Evolutionary conservation across 2,888 invertebrate species (phyloP).

Genomic region (Spodoptera littoralis): DNA sequence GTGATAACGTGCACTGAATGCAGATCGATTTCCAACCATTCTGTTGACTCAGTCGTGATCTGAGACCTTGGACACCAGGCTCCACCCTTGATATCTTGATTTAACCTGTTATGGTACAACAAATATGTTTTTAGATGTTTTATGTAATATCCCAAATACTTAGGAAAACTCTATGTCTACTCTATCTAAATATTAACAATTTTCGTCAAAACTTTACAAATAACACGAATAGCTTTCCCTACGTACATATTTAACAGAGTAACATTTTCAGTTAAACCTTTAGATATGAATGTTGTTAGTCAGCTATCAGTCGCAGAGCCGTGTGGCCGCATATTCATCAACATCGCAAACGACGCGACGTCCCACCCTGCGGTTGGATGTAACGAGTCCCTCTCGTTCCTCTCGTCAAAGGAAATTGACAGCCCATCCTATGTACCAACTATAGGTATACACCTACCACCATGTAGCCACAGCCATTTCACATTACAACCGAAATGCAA

Average conservation of each 20-base stretch:
- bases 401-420: slow-evolving; percentile 46
- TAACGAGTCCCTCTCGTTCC: slow-evolving; percentile 34
- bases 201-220: not conserved
- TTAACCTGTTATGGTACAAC: slow-evolving; percentile 89
- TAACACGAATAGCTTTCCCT: slow-evolving; percentile 2
- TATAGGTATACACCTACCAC: slow-evolving; percentile 14
- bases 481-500: slow-evolving; percentile 26
- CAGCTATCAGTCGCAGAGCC: slow-evolving; percentile 39
- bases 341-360: slow-evolving; percentile 30
- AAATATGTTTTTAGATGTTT: not conserved
- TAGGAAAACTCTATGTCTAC: no score
- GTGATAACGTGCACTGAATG: slow-evolving; percentile 94
- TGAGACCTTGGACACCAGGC: slow-evolving; percentile 97
- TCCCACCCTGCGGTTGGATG: slow-evolving; percentile 18
- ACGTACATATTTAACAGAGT: slow-evolving; percentile 17
- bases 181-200: no score
- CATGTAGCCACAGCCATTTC: slow-evolving; percentile 28
- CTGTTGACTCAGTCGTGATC: slow-evolving; percentile 93
- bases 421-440: slow-evolving; percentile 20
- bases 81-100: slow-evolving; percentile 94
- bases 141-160: no score
- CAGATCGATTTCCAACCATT: slow-evolving; percentile 95
- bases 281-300: slow-evolving; percentile 33
- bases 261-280: slow-evolving; percentile 16
- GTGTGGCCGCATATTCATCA: slow-evolving; percentile 50